phyloP scores from a whole-genome alignment of 2,888 invertebrate genomes.

The Cantharis lateralis region DNA sequence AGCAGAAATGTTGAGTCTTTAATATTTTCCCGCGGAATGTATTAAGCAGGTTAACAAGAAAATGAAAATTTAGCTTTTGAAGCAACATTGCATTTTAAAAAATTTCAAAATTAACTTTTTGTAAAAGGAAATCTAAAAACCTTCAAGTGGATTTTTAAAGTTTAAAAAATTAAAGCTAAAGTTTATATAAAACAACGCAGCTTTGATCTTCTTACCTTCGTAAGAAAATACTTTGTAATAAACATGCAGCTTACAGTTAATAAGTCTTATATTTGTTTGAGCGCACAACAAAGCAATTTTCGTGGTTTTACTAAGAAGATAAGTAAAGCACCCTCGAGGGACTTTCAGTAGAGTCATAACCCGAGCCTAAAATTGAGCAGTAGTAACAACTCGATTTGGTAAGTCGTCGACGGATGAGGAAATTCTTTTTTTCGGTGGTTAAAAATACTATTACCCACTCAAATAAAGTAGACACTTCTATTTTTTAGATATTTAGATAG shows the following conservation, averaged over 20 bases:
- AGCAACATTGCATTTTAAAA: neutral
- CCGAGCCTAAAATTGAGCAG: constrained; percentile 24
- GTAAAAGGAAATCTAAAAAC: neutral
- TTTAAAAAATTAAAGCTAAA: neutral
- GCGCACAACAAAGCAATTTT: constrained; percentile 32
- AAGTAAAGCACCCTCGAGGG: constrained; percentile 31
- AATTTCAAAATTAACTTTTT: neutral
- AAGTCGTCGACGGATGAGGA: constrained; percentile 24
- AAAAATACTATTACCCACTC: constrained; percentile 26
- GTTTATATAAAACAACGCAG: neutral
- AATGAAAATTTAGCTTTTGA: neutral
- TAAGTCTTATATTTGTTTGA: constrained; percentile 29
- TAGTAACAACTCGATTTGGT: constrained; percentile 28
- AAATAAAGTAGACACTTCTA: constrained; percentile 23
- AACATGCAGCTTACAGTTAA: constrained; percentile 26
- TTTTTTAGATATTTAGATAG: constrained; percentile 12
- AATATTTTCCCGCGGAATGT: too few relatives aligned
- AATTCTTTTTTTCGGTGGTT: constrained; percentile 23
- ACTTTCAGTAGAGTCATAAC: constrained; percentile 23
- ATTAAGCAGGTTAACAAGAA: neutral
- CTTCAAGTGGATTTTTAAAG: neutral
- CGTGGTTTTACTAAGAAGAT: constrained; percentile 32
- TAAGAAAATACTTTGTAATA: constrained; percentile 15
- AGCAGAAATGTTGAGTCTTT: too few relatives aligned
- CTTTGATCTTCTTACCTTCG: constrained; percentile 7